Evolutionary conservation across 2,113 vertebrate species (phyloP), one percentile per base, ranked within the genome.

Genomic region (Odocoileus virginianus): DNA sequence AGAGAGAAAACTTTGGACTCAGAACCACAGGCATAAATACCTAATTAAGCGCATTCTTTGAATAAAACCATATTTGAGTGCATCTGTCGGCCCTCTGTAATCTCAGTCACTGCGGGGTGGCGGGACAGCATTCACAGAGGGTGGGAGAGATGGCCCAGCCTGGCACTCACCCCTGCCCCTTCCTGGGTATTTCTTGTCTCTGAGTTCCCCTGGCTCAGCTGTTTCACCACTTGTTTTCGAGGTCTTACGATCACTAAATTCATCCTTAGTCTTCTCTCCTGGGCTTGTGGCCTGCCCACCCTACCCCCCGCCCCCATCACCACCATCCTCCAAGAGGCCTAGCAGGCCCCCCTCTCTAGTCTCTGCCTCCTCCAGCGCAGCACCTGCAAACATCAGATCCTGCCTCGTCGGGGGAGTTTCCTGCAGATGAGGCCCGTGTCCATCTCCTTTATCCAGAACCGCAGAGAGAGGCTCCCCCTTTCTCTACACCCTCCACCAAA

Each of bases 21-120:
- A 82, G 89, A 95, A 86, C 60, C 83, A 94, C 40, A 17, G 64
- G 58, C 95, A 96, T 97, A 90, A 97, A 98, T 67, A 95, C n/a
- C 97, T 98, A 97, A 98, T 97, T 96, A 97, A 98, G 97, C 88
- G 76, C 61, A 95, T 98, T 97, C 97, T 97, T 94, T 95, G 96
- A 97, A 96, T 78, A 81, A 92, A 95, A 92, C 92, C 90, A 60
- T 96, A 95, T 95, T 85, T 93, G 81, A 52, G 43, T 52, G 60
- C 98, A 95, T 96, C 95, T 97, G 95, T 85, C 30, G 0, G 87
- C 58, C 61, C 61, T 92, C 58, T 84, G 52, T 91, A 94, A 81
- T 81, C 94, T 93, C 90, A 43, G 79, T 36, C 2, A 0, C 91
- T 6, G 2, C 0, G 0, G 54, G 74, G 47, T 16, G 36, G 57